Evolutionary conservation across 2,113 vertebrate genomes (phyloP).

Genomic region (Entomyzon cyanotis): DNA sequence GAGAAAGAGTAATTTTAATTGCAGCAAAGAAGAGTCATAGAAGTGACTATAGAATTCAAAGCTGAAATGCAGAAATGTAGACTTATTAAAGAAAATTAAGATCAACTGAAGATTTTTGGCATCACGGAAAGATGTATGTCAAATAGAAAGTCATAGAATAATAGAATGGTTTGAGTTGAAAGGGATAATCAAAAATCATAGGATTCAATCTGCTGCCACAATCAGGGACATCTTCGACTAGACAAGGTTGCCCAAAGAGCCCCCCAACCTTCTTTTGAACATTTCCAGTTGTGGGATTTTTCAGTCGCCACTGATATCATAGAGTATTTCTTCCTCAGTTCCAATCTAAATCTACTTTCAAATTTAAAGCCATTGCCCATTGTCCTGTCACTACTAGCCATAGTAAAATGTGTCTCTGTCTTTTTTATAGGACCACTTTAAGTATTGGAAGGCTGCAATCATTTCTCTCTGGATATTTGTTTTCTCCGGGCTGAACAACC

Average conservation of each 20-base stretch:
- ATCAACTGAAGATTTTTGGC: not conserved
- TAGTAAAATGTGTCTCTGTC: not conserved
- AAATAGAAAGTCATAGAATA: not conserved
- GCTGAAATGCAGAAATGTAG: not conserved
- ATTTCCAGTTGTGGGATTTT: not conserved
- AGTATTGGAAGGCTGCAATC: not conserved
- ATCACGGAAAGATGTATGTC: not conserved
- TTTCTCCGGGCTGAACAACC: not conserved
- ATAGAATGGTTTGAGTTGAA: not conserved
- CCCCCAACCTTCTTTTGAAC: not conserved
- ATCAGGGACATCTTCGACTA: not conserved
- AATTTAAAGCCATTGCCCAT: not conserved
- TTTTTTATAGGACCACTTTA: not conserved
- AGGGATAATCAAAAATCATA: not conserved
- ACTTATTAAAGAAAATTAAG: not conserved
- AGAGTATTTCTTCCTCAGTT: not conserved
- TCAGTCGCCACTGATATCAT: not conserved
- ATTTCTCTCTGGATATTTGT: not conserved
- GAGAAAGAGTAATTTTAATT: not conserved
- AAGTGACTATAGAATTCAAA: not conserved
- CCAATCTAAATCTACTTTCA: not conserved
- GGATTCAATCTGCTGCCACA: accelerated
- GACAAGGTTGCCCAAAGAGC: not conserved
- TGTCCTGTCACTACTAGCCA: not conserved
- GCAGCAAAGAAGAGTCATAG: not conserved